phyloP scores from a whole-genome alignment of 2,888 invertebrate genomes.

The Epirrhoe tristata region DNA sequence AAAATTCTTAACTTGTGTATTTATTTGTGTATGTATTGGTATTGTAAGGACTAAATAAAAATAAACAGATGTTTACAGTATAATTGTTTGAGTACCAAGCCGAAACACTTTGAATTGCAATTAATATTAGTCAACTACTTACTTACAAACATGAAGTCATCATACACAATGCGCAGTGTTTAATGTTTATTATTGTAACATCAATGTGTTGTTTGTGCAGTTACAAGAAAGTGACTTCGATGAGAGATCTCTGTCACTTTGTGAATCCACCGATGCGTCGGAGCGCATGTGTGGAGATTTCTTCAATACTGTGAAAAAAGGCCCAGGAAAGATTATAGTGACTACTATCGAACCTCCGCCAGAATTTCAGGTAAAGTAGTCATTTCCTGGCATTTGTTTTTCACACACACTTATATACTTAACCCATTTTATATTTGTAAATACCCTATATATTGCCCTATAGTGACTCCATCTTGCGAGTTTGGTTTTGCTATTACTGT shows the following conservation, averaged over 20 bases:
- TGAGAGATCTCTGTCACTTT: conserved; percentile 90
- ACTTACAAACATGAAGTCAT: conserved; percentile 7
- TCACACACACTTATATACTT: too few species aligned
- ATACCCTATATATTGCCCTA: too few species aligned
- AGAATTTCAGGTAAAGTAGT: conserved; percentile 90
- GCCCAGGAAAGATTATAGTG: conserved; percentile 87
- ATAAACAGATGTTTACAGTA: not conserved
- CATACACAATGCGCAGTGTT: conserved; percentile 15
- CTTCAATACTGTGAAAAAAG: conserved; percentile 93
- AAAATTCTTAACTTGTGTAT: too few species aligned
- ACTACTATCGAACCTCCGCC: conserved; percentile 93
- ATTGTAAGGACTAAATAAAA: not conserved
- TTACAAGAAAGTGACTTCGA: conserved; percentile 94
- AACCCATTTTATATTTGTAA: not conserved
- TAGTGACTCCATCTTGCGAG: too few species aligned
- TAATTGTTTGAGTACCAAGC: not conserved
- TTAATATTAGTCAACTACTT: not conserved
- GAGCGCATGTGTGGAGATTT: conserved; percentile 92
- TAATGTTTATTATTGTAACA: conserved; percentile 18
- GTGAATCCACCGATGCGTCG: conserved; percentile 91
- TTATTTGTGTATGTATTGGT: not conserved
- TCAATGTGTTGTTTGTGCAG: conserved; percentile 68
- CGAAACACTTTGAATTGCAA: not conserved
- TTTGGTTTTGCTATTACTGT: too few species aligned
- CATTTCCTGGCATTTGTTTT: not conserved